phyloP scores from a whole-genome alignment of 2,113 vertebrate species.

The Haemorhous mexicanus region DNA sequence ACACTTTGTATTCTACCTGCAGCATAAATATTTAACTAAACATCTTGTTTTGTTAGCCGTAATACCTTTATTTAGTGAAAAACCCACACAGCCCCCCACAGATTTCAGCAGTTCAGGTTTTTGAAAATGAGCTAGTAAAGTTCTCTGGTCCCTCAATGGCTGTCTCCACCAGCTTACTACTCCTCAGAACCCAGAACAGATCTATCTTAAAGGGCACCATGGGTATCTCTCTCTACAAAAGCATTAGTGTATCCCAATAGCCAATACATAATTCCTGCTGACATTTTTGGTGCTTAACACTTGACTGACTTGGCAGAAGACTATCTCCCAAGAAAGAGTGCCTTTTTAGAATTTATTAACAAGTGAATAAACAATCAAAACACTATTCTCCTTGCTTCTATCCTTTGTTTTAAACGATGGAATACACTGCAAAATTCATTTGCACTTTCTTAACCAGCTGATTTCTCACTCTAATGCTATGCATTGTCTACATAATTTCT shows the following conservation, averaged over 20 bases:
- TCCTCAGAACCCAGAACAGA: slow-evolving; percentile 31
- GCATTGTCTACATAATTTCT: background rate
- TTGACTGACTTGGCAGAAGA: background rate
- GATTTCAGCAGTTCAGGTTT: slow-evolving; percentile 37
- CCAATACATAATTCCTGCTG: background rate
- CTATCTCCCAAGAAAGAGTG: background rate
- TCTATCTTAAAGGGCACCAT: slow-evolving; percentile 9
- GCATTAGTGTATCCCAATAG: background rate
- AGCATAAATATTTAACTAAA: slow-evolving; percentile 31
- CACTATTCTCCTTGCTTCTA: background rate
- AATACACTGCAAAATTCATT: background rate
- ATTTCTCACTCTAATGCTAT: background rate
- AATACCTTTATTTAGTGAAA: slow-evolving; percentile 11
- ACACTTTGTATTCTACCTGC: background rate
- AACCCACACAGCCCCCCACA: background rate
- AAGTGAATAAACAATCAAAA: background rate
- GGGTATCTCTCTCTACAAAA: background rate
- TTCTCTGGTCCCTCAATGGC: slow-evolving; percentile 27
- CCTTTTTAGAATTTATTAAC: background rate
- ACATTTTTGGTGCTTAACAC: background rate
- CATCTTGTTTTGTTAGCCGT: background rate
- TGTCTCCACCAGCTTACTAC: slow-evolving; percentile 13
- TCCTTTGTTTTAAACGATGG: background rate
- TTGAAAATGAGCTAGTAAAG: slow-evolving; percentile 7
- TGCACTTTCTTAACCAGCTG: background rate